Percentiles rank a stretch among this genome's conserved stretches.
Conservation (phyloP, 1,140 invertebrate genomes). For the Andrena cerasifolii region DNA sequence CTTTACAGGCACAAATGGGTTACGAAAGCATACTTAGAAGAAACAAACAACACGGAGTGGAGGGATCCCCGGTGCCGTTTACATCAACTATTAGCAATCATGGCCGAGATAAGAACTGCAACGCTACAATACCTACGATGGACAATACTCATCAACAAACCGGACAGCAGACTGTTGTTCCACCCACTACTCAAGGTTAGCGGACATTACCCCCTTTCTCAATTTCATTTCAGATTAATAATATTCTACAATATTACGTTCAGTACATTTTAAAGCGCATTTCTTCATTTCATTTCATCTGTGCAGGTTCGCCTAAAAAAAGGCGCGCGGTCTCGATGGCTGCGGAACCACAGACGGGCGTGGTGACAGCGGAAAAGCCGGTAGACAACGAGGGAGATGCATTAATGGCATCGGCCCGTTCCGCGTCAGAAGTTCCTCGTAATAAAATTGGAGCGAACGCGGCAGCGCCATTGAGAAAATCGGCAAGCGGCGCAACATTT, state of each 20-base stretch:
- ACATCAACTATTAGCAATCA: slow-evolving; percentile 78
- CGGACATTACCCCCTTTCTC: too few species aligned
- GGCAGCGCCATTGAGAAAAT: slow-evolving; percentile 76
- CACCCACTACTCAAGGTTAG: slow-evolving; percentile 76
- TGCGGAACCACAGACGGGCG: slow-evolving; percentile 76
- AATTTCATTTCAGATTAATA: not conserved
- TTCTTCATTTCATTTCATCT: not conserved
- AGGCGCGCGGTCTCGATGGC: slow-evolving; percentile 83
- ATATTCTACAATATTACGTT: too few species aligned
- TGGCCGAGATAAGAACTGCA: slow-evolving; percentile 88
- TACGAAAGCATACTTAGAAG: slow-evolving; percentile 77
- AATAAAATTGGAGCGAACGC: slow-evolving; percentile 73
- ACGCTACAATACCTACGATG: slow-evolving; percentile 84
- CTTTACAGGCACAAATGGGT: slow-evolving; percentile 75
- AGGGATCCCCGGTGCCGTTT: slow-evolving; percentile 76
- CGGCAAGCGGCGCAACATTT: slow-evolving; percentile 79
- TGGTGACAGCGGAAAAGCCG: slow-evolving; percentile 77
- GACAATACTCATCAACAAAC: slow-evolving; percentile 77
- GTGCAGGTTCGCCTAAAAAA: slow-evolving; percentile 82
- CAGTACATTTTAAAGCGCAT: too few species aligned
- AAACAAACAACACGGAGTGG: slow-evolving; percentile 72
- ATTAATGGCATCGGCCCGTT: slow-evolving; percentile 81
- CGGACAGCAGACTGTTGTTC: slow-evolving; percentile 70
- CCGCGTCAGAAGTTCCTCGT: slow-evolving; percentile 78
- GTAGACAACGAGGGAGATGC: slow-evolving; percentile 83